Base-by-base conservation (phyloP, 35 echinoderm and acorn worm species). In the Apostichopus japonicus region DNA sequence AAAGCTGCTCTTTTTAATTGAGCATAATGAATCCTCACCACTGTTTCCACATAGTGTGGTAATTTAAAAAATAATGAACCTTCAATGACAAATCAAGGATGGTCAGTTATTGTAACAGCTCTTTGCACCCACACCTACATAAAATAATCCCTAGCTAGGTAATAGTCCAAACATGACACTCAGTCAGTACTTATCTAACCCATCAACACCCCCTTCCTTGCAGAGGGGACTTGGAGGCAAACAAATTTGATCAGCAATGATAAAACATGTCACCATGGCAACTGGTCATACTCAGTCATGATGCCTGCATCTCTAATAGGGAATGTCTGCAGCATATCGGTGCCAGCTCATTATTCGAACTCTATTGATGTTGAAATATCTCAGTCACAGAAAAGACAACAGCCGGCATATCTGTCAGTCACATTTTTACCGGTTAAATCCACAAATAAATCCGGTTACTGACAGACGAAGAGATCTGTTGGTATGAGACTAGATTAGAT, bases 371-470 rank as follows among this genome's bases (percentile, higher is more conserved):
- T 13, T 84, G 54, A 84, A 84, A 84, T 84, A 54, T 51, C 56
- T 58, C 14, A 75, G 71, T 75, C 56, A 51, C 17, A 84, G n/a
- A 56, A 55, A 84, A 57, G 21, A 84, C 15, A 21, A 84, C 81
- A 84, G 81, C 10, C 81, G 57, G 71, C 33, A 14, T 4, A 84
- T 84, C 81, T 84, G 81, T 84, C 81, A 84, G 81, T 84, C 81
- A 84, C 53, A 84, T 84, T 57, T 84, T 84, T 57, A 23, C 54
- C 54, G 22, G 54, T 54, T 84, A 84, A 84, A 84, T 57, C 81
- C 56, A 84, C 81, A 84, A 84, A 84, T 84, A 84, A 84, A 84
- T 84, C 55, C 81, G 54, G 1, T 56, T 51, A 84, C 81, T 84
- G 81, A 84, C 81, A 57, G 81, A 84, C 71, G 71, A n/a, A 75